phyloP scores from a whole-genome alignment of 2,113 vertebrate genomes.

The Fulmarus glacialis region DNA sequence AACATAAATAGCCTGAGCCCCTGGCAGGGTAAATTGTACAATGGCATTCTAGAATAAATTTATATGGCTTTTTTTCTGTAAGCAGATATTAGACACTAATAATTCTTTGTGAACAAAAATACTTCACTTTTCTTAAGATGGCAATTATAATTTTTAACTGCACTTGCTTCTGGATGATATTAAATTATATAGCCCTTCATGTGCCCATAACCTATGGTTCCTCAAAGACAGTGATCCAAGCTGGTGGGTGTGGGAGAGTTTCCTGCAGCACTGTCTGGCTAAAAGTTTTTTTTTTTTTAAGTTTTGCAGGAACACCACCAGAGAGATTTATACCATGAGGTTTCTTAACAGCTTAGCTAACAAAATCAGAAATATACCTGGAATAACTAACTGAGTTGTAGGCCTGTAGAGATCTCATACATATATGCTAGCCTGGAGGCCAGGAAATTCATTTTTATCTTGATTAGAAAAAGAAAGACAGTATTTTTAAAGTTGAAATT shows the following conservation, averaged over 20 bases:
- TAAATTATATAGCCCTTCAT: neutral
- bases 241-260: neutral
- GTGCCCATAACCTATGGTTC: neutral
- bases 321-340: neutral
- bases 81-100: neutral
- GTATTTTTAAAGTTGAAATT: neutral
- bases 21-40: slow-evolving; percentile 31
- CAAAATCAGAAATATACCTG: neutral
- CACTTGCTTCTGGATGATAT: neutral
- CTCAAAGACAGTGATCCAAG: neutral
- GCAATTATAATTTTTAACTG: neutral
- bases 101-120: neutral
- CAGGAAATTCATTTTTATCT: neutral
- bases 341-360: neutral
- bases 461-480: neutral
- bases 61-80: neutral
- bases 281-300: neutral
- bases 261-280: neutral
- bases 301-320: neutral
- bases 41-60: slow-evolving; percentile 19
- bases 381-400: neutral
- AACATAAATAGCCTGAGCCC: slow-evolving; percentile 33
- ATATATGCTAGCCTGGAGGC: neutral
- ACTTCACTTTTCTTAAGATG: neutral
- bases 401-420: neutral